Evolutionary conservation across 2,888 invertebrate genomes (phyloP).

Genomic region (Trachelus troglodyta): DNA sequence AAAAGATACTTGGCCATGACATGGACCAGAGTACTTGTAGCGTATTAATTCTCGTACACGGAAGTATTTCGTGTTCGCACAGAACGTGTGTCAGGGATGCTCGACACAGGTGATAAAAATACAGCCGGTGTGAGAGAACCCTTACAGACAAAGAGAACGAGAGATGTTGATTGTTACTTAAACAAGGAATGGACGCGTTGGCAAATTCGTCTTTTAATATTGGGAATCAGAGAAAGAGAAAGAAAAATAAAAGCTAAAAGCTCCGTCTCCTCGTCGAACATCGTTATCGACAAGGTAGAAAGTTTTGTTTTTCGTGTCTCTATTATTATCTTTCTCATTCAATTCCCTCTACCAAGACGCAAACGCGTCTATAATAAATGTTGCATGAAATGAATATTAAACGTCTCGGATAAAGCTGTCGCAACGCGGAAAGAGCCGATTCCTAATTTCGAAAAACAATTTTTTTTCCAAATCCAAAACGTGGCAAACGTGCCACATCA

Average conservation of each 20-base stretch:
- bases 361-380: constrained; percentile 37
- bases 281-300: background rate
- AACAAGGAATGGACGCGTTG: constrained; percentile 43
- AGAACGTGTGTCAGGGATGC: background rate
- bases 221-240: background rate
- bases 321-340: background rate
- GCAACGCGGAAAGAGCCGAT: constrained; percentile 27
- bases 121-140: constrained; percentile 34
- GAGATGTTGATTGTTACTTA: constrained; percentile 44
- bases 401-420: constrained; percentile 39
- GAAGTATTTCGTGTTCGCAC: constrained; percentile 41
- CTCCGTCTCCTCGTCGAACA: background rate
- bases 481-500: background rate
- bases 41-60: background rate
- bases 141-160: constrained; percentile 26
- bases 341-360: constrained; percentile 32
- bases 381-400: constrained; percentile 52
- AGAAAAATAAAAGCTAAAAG: background rate
- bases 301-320: background rate
- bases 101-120: constrained; percentile 35
- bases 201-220: constrained; percentile 30
- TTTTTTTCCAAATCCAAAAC: background rate
- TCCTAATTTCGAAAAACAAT: background rate
- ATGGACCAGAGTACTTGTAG: background rate
- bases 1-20: constrained; percentile 8